Evolutionary conservation across 2,888 invertebrate genomes (phyloP).

Genomic region (Mesorhabditis spiculigera): DNA sequence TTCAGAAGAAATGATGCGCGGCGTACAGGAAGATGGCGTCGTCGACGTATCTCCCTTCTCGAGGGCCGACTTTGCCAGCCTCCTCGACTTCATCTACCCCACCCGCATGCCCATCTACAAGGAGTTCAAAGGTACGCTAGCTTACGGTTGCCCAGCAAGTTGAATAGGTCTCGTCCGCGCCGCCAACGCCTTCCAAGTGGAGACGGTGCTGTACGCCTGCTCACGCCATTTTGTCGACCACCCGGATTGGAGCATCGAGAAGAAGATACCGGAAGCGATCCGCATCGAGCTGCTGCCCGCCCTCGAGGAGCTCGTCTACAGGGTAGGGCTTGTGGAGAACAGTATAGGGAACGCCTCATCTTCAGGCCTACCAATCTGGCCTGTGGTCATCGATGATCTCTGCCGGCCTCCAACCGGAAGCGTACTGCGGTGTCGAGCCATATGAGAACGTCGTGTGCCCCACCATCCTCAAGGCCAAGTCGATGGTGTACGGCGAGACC

Average conservation of each 20-base stretch:
- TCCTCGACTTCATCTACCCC: constrained; percentile 22
- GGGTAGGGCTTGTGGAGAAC: neutral
- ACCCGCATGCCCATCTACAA: constrained; percentile 37
- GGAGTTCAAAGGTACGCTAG: constrained; percentile 20
- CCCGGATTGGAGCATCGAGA: constrained; percentile 17
- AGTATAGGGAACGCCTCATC: neutral
- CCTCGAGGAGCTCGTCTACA: constrained; percentile 19
- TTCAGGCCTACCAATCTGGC: constrained; percentile 22
- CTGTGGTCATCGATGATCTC: constrained; percentile 32
- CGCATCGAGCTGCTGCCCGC: constrained; percentile 18
- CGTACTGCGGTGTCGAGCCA: constrained; percentile 25
- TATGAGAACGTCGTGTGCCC: constrained; percentile 40
- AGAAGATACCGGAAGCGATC: constrained; percentile 22
- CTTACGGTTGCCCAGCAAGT: too few relatives aligned
- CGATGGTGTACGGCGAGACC: neutral
- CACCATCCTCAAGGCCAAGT: constrained; percentile 23
- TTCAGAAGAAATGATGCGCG: constrained; percentile 4
- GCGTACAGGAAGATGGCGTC: neutral
- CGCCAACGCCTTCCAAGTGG: constrained; percentile 29
- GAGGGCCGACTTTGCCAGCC: neutral
- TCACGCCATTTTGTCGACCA: constrained; percentile 28
- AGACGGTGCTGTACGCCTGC: constrained; percentile 21
- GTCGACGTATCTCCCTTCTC: neutral
- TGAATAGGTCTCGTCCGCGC: constrained; percentile 21
- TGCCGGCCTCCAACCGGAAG: constrained; percentile 37